A percentile compares a stretch with the other conserved stretches of the same genome.
Evolutionary conservation across 2,888 invertebrate genomes (phyloP).

Genomic region (Harpalus rubripes): DNA sequence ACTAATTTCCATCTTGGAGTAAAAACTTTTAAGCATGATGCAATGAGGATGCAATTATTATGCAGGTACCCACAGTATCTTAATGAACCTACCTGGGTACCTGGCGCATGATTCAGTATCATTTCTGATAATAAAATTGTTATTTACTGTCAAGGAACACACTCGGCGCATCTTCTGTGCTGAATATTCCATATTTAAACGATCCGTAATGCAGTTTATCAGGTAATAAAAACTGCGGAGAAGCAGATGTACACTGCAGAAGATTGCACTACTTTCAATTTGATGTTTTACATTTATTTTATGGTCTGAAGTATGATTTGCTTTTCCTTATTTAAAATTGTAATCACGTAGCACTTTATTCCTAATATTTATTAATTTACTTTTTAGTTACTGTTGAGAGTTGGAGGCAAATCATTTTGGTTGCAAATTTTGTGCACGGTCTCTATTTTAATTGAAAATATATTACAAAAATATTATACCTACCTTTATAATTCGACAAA

Average conservation of each 20-base stretch:
- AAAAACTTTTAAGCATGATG: background rate
- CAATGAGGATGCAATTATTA: background rate
- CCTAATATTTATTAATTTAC: too few species aligned
- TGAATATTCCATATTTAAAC: conserved; percentile 37
- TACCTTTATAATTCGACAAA: too few species aligned
- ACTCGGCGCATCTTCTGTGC: background rate
- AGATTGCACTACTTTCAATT: conserved; percentile 7
- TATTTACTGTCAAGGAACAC: conserved; percentile 25
- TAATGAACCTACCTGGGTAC: background rate
- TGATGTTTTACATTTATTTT: background rate
- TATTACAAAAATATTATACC: too few species aligned
- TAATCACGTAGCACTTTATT: background rate
- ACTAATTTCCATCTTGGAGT: too few species aligned
- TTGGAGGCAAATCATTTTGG: too few species aligned
- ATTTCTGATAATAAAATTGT: conserved; percentile 49
- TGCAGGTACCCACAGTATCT: conserved; percentile 33
- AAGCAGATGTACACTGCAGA: conserved; percentile 3
- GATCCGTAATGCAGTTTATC: conserved; percentile 26
- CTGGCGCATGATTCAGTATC: conserved; percentile 15
- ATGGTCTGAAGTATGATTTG: background rate
- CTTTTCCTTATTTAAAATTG: conserved; percentile 1
- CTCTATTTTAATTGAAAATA: too few species aligned
- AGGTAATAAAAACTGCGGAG: background rate
- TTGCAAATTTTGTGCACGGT: too few species aligned
- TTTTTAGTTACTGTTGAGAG: too few species aligned